These are phyloP conservation scores for Eupithecia exiguata DNA, from an alignment of 2,888 invertebrate species.

Conservation along the genomic window DNA sequence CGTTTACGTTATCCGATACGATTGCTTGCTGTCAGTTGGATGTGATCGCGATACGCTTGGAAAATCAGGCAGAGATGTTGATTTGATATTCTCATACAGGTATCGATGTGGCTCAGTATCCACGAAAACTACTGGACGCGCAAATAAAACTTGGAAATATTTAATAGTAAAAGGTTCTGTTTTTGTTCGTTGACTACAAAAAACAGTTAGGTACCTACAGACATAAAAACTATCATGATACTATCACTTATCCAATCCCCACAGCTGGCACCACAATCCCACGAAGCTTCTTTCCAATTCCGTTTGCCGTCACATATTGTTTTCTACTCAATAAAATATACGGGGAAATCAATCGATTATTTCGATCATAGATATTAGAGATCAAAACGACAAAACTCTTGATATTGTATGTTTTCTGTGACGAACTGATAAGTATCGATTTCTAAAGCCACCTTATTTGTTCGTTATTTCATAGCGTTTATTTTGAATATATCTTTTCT, in stretches of 20 bases:
- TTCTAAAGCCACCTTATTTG: too few species aligned
- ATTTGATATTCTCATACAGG: too few species aligned
- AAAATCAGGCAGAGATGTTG: background rate
- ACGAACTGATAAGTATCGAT: too few species aligned
- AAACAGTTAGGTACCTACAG: background rate
- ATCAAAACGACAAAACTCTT: too few species aligned
- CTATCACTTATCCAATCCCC: constrained; percentile 3
- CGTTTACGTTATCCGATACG: background rate
- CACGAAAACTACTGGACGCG: background rate
- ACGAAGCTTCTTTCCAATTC: constrained; percentile 14
- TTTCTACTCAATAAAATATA: constrained; percentile 25
- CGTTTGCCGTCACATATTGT: constrained; percentile 23
- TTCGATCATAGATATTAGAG: too few species aligned
- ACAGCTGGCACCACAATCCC: constrained; percentile 10
- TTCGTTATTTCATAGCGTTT: too few species aligned
- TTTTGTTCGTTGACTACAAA: background rate
- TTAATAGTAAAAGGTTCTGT: too few species aligned
- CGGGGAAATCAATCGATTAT: too few species aligned
- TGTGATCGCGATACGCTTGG: background rate
- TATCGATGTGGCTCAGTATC: background rate
- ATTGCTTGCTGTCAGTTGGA: background rate
- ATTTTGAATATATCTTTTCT: too few species aligned
- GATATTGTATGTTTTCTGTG: too few species aligned
- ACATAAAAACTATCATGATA: background rate
- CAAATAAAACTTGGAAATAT: background rate